Percentiles rank a stretch among this genome's conserved stretches.
phyloP scores from a whole-genome alignment of 2,888 invertebrate genomes.

The Diachrysia chrysitis region DNA sequence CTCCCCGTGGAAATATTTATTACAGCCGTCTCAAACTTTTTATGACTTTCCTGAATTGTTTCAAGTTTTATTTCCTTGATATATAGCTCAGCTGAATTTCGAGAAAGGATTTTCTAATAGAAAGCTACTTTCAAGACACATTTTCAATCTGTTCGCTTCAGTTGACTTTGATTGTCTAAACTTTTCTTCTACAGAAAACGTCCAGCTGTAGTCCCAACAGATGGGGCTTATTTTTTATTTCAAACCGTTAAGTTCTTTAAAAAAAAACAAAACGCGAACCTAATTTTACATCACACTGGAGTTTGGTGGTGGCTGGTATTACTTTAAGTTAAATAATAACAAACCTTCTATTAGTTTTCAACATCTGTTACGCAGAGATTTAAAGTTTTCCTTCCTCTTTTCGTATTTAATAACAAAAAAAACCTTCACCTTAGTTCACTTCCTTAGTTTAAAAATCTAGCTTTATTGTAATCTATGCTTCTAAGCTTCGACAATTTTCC shows the following conservation, averaged over 20 bases:
- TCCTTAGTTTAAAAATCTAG: no score
- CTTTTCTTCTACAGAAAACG: background rate
- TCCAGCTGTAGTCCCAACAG: background rate
- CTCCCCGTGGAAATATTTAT: background rate
- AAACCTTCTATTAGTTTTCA: no score
- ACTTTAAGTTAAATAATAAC: no score
- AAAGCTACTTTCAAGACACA: background rate
- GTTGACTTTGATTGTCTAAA: conserved; percentile 1
- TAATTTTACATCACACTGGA: no score
- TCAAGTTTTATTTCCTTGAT: background rate
- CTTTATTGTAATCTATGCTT: no score
- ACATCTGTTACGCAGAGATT: no score
- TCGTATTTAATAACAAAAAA: no score
- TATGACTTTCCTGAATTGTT: background rate
- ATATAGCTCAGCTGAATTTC: background rate
- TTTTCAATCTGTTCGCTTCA: background rate
- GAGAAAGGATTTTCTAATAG: background rate
- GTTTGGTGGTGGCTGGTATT: no score
- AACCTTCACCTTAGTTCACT: no score
- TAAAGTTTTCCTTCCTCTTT: no score
- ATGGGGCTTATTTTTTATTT: background rate
- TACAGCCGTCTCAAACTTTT: background rate
- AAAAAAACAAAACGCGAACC: no score
- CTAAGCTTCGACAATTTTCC: no score
- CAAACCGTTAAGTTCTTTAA: background rate